A percentile compares a stretch with the other conserved stretches of the same genome.
Evolutionary conservation across 2,113 vertebrate genomes (phyloP).

Genomic region (Laticauda laticaudata): DNA sequence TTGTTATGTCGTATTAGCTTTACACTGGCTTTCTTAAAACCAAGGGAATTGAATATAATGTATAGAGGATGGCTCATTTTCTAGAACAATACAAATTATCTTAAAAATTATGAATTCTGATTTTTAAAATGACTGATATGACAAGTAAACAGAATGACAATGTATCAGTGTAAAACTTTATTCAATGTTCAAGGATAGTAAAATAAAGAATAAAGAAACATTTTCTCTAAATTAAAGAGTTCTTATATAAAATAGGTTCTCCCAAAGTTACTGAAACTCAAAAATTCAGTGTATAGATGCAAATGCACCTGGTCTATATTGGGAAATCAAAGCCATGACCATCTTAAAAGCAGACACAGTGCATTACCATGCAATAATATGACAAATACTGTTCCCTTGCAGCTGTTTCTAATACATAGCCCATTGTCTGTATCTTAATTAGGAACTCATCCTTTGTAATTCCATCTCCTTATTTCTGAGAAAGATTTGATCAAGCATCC

Average conservation of each 20-base stretch:
- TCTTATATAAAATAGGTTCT: conserved; percentile 36
- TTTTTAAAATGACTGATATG: conserved; percentile 22
- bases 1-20: not conserved
- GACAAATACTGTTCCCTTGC: conserved; percentile 29
- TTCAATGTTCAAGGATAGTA: conserved; percentile 37
- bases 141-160: conserved; percentile 9
- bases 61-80: not conserved
- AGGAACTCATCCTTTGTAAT: conserved; percentile 38
- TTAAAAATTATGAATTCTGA: not conserved
- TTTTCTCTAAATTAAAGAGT: conserved; percentile 37
- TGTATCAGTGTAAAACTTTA: conserved; percentile 27
- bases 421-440: conserved; percentile 12
- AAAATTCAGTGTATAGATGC: conserved; percentile 51
- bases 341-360: conserved; percentile 31
- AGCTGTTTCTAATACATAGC: conserved; percentile 36
- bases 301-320: conserved; percentile 62
- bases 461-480: conserved; percentile 20
- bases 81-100: not conserved
- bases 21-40: not conserved
- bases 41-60: not conserved
- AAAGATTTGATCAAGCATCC: conserved; percentile 37
- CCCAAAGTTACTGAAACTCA: conserved; percentile 32
- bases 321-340: conserved; percentile 45
- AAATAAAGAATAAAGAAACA: not conserved
- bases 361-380: conserved; percentile 29